phyloP scores from a whole-genome alignment of 2,113 vertebrate species.

The Tiliqua scincoides region DNA sequence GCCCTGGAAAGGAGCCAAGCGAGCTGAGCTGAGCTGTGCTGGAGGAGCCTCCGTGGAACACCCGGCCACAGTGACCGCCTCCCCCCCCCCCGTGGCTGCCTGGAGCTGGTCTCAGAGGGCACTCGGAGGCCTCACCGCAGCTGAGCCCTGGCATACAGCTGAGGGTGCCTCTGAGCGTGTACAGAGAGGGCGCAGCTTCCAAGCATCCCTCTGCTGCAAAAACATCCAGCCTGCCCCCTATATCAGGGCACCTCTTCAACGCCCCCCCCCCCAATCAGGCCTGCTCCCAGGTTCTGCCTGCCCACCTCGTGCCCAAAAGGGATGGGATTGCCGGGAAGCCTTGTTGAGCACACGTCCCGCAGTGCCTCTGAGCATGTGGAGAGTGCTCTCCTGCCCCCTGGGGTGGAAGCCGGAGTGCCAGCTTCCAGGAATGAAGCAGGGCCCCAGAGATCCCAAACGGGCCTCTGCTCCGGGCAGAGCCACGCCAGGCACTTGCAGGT shows the following conservation, averaged over 20 bases:
- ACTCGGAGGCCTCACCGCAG: background rate
- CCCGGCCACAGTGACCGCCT: background rate
- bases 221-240: background rate
- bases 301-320: background rate
- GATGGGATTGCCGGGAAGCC: too few relatives aligned
- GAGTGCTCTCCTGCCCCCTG: background rate
- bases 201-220: too few relatives aligned
- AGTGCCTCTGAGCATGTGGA: background rate
- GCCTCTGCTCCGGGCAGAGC: background rate
- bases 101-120: background rate
- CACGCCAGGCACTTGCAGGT: background rate
- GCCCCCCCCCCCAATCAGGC: background rate
- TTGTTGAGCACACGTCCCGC: background rate
- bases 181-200: background rate
- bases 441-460: background rate
- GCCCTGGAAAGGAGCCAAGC: slow-evolving; percentile 18
- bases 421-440: background rate
- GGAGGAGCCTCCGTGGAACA: background rate
- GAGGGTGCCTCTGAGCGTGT: background rate
- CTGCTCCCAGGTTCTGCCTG: background rate
- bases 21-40: background rate
- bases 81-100: background rate
- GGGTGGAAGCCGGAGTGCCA: background rate
- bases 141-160: too few relatives aligned
- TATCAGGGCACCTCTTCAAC: background rate